Percentiles rank a stretch among this genome's conserved stretches.
phyloP scores from a whole-genome alignment of 2,888 invertebrate species.

The Pocota personata region DNA sequence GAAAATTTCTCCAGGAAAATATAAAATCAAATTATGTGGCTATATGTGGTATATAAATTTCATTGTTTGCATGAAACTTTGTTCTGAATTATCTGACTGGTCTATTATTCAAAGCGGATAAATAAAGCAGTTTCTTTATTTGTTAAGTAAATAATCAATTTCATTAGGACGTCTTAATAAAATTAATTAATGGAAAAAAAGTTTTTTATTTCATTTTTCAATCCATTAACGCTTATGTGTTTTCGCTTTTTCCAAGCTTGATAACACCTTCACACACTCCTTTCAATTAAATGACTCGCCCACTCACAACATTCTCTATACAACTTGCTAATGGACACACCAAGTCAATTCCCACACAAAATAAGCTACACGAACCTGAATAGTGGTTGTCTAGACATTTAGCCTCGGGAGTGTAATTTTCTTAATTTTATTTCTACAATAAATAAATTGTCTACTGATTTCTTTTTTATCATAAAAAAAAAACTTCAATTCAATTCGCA shows the following conservation, averaged over 20 bases:
- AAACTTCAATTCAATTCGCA: slow-evolving; percentile 48
- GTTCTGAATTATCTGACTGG: too few relatives aligned
- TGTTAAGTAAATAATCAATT: neutral
- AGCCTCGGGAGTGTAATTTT: slow-evolving; percentile 54
- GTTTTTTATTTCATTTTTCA: neutral
- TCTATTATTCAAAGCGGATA: too few relatives aligned
- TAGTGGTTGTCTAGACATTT: slow-evolving; percentile 62
- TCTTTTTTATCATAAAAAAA: neutral
- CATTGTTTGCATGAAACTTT: too few relatives aligned
- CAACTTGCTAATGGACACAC: slow-evolving; percentile 36
- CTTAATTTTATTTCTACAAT: slow-evolving; percentile 30
- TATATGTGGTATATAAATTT: too few relatives aligned
- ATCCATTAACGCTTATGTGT: slow-evolving; percentile 8
- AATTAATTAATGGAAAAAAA: neutral
- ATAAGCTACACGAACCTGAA: slow-evolving; percentile 32
- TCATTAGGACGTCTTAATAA: neutral
- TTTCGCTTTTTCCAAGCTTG: neutral
- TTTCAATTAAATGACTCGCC: slow-evolving; percentile 44
- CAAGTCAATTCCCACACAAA: slow-evolving; percentile 19
- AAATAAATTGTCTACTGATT: slow-evolving; percentile 59
- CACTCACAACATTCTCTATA: slow-evolving; percentile 3
- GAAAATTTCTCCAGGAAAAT: too few relatives aligned
- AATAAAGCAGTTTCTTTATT: too few relatives aligned
- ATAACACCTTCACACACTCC: neutral
- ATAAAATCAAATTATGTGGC: too few relatives aligned